Evolutionary conservation across 2,113 vertebrate genomes (phyloP).

Genomic region (Galbula dea): DNA sequence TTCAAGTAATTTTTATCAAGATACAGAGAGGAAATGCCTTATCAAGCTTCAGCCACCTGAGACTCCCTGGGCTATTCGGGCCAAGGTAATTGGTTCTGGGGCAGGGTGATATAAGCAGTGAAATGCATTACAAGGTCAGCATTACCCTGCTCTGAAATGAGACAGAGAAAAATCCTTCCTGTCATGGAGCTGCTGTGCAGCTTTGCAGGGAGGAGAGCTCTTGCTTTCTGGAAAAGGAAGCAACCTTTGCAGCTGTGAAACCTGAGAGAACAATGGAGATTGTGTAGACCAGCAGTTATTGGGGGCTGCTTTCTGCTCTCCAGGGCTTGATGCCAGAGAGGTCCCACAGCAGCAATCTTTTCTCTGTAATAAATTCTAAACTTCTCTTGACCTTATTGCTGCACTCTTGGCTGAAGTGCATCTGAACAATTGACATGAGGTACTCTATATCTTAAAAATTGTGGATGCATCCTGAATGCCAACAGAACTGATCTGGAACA

Average conservation of each 20-base stretch:
- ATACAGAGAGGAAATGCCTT: background rate
- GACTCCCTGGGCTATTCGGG: background rate
- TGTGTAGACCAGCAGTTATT: background rate
- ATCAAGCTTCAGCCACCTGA: background rate
- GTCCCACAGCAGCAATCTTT: conserved; percentile 26
- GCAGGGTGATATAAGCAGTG: background rate
- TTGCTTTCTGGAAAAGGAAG: conserved; percentile 14
- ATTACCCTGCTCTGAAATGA: background rate
- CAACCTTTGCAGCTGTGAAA: conserved; percentile 62
- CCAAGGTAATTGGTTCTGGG: background rate
- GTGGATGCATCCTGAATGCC: background rate
- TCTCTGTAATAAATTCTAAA: conserved; percentile 31
- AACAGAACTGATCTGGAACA: background rate
- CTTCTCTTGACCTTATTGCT: conserved; percentile 23
- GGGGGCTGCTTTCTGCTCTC: conserved; percentile 8
- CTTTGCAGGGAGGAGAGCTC: background rate
- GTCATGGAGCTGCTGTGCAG: background rate
- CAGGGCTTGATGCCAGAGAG: background rate
- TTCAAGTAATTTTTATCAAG: background rate
- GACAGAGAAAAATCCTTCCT: background rate
- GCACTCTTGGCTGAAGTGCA: background rate
- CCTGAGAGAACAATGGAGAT: conserved; percentile 48
- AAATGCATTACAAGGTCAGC: background rate
- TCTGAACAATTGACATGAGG: background rate
- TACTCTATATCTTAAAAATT: background rate